phyloP scores from a whole-genome alignment of 2,797 vertebrate genomes.

The Lagothrix lagotricha region DNA sequence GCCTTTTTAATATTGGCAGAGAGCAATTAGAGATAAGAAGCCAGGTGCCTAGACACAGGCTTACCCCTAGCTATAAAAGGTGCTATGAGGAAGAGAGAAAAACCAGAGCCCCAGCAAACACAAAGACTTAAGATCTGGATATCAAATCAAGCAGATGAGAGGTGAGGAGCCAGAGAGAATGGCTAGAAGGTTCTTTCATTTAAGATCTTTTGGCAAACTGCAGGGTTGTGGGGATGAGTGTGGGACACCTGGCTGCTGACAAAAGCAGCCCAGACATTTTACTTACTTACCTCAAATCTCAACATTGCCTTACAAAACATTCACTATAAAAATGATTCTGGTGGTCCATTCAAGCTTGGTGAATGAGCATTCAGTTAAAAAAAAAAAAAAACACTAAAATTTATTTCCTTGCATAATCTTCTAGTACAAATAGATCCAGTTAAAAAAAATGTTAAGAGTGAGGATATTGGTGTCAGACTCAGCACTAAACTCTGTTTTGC shows the following conservation, averaged over 20 bases:
- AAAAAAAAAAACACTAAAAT: neutral
- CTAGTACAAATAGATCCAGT: neutral
- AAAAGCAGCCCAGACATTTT: neutral
- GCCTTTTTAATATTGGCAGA: neutral
- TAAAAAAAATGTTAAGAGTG: neutral
- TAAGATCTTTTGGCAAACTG: neutral
- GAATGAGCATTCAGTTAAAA: neutral
- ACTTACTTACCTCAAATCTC: neutral
- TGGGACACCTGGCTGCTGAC: neutral
- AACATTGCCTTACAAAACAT: neutral
- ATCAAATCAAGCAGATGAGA: neutral
- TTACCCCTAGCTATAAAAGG: neutral
- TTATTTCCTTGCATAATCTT: neutral
- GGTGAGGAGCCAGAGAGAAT: neutral
- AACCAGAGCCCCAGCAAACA: neutral
- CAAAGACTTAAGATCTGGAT: neutral
- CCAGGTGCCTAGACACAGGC: neutral
- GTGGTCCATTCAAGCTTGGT: neutral
- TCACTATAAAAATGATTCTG: neutral
- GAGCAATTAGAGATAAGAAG: constrained; percentile 4
- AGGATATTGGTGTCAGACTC: neutral
- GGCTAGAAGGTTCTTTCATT: neutral
- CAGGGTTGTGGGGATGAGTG: neutral
- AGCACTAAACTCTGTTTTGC: neutral
- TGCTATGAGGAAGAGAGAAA: neutral